phyloP scores from a whole-genome alignment of 1,140 invertebrate genomes.

The Apis mellifera region DNA sequence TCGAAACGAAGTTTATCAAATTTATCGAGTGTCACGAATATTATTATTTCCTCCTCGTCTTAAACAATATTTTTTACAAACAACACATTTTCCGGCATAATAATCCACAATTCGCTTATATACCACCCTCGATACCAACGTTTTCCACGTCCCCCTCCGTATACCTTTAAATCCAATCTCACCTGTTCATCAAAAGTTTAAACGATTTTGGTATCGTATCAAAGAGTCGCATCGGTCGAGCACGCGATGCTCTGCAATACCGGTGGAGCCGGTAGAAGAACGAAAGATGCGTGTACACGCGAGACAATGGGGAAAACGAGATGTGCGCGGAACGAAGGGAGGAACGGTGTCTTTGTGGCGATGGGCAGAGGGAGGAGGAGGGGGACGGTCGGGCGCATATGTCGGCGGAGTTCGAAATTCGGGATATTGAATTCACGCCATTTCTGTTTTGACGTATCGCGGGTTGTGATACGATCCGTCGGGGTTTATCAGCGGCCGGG shows the following conservation, averaged over 20 bases:
- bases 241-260: not conserved
- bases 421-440: constrained; percentile 80
- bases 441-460: constrained; percentile 79
- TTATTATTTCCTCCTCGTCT: too few species aligned
- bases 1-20: too few species aligned
- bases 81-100: too few species aligned
- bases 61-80: too few species aligned
- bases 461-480: constrained; percentile 72
- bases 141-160: too few species aligned
- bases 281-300: not conserved
- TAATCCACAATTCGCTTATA: too few species aligned
- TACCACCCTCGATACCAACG: too few species aligned
- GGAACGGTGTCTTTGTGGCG: constrained; percentile 37
- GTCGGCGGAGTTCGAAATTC: constrained; percentile 64
- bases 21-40: too few species aligned
- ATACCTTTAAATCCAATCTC: too few species aligned
- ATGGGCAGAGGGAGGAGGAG: not conserved
- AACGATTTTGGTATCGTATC: not conserved
- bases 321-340: not conserved
- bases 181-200: too few species aligned
- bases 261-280: not conserved
- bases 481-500: constrained; percentile 68
- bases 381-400: constrained; percentile 46
- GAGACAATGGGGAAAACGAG: constrained; percentile 8
- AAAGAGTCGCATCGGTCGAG: not conserved